Evolutionary conservation across 2,113 vertebrate species (phyloP).

Genomic region (Daubentonia madagascariensis): DNA sequence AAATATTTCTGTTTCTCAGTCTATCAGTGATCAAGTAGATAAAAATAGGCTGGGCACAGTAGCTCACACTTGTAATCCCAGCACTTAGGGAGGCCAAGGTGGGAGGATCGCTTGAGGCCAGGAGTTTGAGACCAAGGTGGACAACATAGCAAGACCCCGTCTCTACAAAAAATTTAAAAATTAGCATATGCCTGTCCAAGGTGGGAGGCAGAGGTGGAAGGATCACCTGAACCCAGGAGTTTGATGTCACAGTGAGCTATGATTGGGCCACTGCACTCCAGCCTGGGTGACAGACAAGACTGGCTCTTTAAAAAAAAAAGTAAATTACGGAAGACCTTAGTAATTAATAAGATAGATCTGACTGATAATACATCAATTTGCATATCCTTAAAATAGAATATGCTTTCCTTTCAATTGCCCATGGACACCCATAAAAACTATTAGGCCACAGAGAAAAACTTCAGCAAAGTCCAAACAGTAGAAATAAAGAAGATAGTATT

Average conservation of each 20-base stretch:
- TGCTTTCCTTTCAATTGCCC: neutral
- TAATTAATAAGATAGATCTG: neutral
- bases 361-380: neutral
- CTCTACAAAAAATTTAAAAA: too few relatives aligned
- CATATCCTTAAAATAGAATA: neutral
- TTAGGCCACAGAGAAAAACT: neutral
- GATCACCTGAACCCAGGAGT: too few relatives aligned
- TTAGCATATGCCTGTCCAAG: too few relatives aligned
- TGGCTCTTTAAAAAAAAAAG: neutral
- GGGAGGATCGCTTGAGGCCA: too few relatives aligned
- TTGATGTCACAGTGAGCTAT: too few relatives aligned
- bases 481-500: neutral
- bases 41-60: neutral
- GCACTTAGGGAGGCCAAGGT: too few relatives aligned
- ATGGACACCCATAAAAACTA: neutral
- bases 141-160: too few relatives aligned
- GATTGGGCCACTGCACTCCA: too few relatives aligned
- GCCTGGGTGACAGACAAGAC: too few relatives aligned
- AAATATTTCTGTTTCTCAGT: neutral
- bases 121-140: too few relatives aligned
- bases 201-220: too few relatives aligned
- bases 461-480: neutral
- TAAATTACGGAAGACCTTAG: neutral
- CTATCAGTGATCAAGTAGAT: neutral
- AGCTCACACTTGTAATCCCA: too few relatives aligned